phyloP scores from a whole-genome alignment of 2,888 invertebrate species.

The Acrocyrtus sp. region DNA sequence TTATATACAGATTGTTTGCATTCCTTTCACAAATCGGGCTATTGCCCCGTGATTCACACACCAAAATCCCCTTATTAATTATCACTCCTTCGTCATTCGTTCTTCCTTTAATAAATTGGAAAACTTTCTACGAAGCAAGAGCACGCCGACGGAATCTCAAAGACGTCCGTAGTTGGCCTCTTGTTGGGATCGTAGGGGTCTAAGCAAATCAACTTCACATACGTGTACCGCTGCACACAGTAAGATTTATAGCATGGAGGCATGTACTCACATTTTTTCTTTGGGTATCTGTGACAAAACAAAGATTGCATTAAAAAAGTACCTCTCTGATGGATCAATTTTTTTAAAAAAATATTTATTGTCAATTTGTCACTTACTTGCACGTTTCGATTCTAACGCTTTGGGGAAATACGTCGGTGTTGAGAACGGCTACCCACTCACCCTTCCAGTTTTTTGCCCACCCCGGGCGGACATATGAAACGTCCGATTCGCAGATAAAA shows the following conservation, averaged over 20 bases:
- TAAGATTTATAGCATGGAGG: conserved; percentile 64
- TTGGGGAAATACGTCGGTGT: conserved; percentile 65
- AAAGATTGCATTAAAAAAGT: not conserved
- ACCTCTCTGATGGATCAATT: not conserved
- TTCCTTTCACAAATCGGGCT: too few species aligned
- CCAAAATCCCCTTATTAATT: too few species aligned
- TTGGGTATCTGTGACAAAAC: conserved; percentile 62
- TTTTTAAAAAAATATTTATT: not conserved
- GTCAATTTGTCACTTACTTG: conserved; percentile 62
- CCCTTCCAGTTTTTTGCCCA: conserved; percentile 65
- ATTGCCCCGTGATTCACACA: too few species aligned
- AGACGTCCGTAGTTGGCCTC: conserved; percentile 65
- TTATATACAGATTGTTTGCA: too few species aligned
- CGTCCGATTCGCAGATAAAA: conserved; percentile 65
- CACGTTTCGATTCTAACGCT: conserved; percentile 65
- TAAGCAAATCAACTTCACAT: conserved; percentile 64
- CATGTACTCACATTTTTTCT: conserved; percentile 65
- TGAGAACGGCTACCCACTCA: conserved; percentile 65
- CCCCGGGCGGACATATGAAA: conserved; percentile 65
- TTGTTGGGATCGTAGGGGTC: conserved; percentile 64
- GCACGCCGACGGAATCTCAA: conserved; percentile 65
- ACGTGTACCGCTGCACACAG: conserved; percentile 65
- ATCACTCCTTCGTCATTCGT: too few species aligned
- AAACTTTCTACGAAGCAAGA: conserved; percentile 66
- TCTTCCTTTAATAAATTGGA: conserved; percentile 62